Conservation (phyloP, 2,888 invertebrate genomes). For the Clostera curtula region DNA sequence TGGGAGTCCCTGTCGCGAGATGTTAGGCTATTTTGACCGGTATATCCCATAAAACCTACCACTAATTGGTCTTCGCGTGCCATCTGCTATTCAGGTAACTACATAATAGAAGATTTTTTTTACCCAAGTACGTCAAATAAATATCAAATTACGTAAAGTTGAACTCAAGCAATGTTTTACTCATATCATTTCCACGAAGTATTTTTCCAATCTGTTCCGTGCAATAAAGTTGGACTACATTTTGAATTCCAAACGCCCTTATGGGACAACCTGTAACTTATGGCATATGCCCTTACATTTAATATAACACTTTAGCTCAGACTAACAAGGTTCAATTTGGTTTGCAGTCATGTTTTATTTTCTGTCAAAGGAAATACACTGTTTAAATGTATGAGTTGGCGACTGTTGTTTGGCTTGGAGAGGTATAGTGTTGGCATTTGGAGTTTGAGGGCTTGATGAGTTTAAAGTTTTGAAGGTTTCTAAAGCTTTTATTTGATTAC, state of each 20-base stretch:
- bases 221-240: slow-evolving; percentile 41
- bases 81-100: too few relatives aligned
- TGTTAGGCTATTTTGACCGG: too few relatives aligned
- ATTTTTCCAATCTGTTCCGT: slow-evolving; percentile 47
- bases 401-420: slow-evolving; percentile 17
- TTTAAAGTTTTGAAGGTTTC: background rate
- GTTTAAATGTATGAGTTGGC: slow-evolving; percentile 21
- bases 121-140: too few relatives aligned
- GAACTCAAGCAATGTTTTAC: slow-evolving; percentile 3
- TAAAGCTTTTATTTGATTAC: too few relatives aligned
- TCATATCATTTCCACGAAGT: slow-evolving; percentile 14
- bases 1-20: too few relatives aligned
- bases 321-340: background rate
- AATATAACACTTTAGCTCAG: background rate
- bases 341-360: slow-evolving; percentile 7
- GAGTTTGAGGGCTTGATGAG: too few relatives aligned
- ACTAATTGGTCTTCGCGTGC: too few relatives aligned
- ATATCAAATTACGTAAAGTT: too few relatives aligned
- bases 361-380: slow-evolving; percentile 15
- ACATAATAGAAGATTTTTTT: too few relatives aligned
- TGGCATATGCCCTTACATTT: background rate
- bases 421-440: too few relatives aligned
- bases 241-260: slow-evolving; percentile 42
- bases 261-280: slow-evolving; percentile 28
- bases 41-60: too few relatives aligned